phyloP scores from a whole-genome alignment of 2,113 vertebrate genomes.

The Oreochromis niloticus region DNA sequence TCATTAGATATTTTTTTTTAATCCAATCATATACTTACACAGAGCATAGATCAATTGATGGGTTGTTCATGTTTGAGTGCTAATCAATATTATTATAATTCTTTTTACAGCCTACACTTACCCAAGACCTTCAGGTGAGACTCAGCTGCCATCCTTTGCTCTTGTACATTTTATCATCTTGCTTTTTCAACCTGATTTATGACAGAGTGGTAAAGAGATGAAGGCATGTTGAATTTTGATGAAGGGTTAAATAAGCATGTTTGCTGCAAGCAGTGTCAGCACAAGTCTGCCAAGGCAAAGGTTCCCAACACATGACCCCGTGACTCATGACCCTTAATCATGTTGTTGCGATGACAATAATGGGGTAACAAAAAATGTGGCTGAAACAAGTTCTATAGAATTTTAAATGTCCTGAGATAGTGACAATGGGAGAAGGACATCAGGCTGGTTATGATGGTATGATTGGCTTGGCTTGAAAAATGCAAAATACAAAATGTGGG shows the following conservation, averaged over 20 bases:
- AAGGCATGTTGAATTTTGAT: neutral
- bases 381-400: neutral
- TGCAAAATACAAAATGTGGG: neutral
- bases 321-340: neutral
- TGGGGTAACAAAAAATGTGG: neutral
- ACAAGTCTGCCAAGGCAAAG: conserved; percentile 20
- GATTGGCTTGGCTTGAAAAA: neutral
- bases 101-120: conserved; percentile 75
- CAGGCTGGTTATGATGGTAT: neutral
- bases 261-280: conserved; percentile 13
- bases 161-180: neutral
- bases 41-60: neutral
- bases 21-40: neutral
- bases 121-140: conserved; percentile 75
- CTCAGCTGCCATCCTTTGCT: neutral
- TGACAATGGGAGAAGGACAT: neutral
- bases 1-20: neutral
- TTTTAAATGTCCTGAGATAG: neutral
- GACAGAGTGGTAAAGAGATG: neutral
- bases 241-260: neutral
- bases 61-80: neutral
- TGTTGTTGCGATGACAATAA: neutral
- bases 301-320: neutral
- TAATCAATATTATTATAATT: conserved; percentile 5
- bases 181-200: conserved; percentile 1